phyloP scores from a whole-genome alignment of 2,888 invertebrate genomes.

The Alcis repandata region DNA sequence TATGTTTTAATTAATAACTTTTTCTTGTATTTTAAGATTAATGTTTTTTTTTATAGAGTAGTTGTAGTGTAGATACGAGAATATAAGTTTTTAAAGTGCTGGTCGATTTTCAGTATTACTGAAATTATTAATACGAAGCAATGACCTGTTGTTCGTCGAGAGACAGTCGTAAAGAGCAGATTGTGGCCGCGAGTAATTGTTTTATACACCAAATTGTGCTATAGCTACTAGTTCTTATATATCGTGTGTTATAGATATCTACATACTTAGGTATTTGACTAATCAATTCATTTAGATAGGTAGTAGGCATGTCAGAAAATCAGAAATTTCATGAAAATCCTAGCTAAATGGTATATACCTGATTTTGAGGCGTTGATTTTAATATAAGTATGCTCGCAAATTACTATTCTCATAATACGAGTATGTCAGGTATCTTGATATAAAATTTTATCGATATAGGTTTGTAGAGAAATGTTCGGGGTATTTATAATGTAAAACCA shows the following conservation, averaged over 20 bases:
- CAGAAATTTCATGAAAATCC: not conserved
- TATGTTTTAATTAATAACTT: not conserved
- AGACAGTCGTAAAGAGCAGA: not conserved
- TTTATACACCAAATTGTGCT: not conserved
- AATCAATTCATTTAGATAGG: slow-evolving; percentile 4
- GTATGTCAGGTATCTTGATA: too few species aligned
- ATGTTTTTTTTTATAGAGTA: too few species aligned
- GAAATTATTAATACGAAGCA: not conserved
- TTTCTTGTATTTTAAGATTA: not conserved
- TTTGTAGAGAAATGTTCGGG: too few species aligned
- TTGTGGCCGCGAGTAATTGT: not conserved
- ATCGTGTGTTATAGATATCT: slow-evolving; percentile 1
- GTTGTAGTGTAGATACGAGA: too few species aligned
- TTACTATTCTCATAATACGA: too few species aligned
- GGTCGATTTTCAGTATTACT: not conserved
- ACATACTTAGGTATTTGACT: not conserved
- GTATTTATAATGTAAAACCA: too few species aligned
- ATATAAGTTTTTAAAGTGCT: not conserved
- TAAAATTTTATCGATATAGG: too few species aligned
- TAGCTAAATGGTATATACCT: not conserved
- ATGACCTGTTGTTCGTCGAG: not conserved
- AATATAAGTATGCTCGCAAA: too few species aligned
- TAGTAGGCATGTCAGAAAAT: not conserved
- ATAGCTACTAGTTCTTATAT: not conserved
- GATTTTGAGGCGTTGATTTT: too few species aligned